Base-by-base conservation (phyloP, 2,888 invertebrate genomes). In the Eutolmus rufibarbis region DNA sequence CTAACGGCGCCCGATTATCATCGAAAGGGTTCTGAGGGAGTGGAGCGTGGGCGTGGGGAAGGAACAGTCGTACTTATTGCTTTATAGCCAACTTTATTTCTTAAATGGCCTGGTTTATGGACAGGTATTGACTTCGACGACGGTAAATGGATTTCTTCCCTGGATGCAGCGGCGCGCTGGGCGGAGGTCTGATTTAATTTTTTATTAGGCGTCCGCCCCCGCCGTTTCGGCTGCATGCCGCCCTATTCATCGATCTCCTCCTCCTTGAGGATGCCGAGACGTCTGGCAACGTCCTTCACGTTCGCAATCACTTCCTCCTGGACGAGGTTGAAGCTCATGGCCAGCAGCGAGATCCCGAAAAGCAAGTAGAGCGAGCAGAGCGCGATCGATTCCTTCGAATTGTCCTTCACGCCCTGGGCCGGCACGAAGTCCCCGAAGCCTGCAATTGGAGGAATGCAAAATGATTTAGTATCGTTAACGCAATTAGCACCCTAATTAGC, bases 251-350 rank as follows among this genome's bases (percentile, higher is more conserved):
- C 94, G 9, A 94, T 94, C 66, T 95, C 95, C 74, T 95, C 95
- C 88, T 96, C 95, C 91, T 97, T 97, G 90, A 98, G 95, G 91
- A 98, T 98, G 74, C 98, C 98, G 87, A 98, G 94, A 87, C 96
- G 95, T 90, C 96, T 96, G 31, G 97, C 98, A 9, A 98, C 95
- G 88, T 95, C 95, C 90, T 97, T 97, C 5, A 98, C 97, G 91
- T 96, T 97, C 88, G 96, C 96, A 89, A 97, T 97, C 12, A 98
- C 97, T 92, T 98, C 97, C 91, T 98, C 98, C 92, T 98, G 98
- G 76, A 98, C 98, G 91, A 98, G 93, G 94, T 98, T 98, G 93
- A 98, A 98, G 90, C 97, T 97, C 98, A 98, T 99, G 40, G 98
- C 98, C 89, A 98, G 93, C 77, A 98, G 93, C 0, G 98, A 97